A percentile compares a stretch with the other conserved stretches of the same genome.
These are phyloP conservation scores for Pelosia muscerda DNA, from an alignment of 2,888 invertebrate genomes.

Conservation along the genomic window DNA sequence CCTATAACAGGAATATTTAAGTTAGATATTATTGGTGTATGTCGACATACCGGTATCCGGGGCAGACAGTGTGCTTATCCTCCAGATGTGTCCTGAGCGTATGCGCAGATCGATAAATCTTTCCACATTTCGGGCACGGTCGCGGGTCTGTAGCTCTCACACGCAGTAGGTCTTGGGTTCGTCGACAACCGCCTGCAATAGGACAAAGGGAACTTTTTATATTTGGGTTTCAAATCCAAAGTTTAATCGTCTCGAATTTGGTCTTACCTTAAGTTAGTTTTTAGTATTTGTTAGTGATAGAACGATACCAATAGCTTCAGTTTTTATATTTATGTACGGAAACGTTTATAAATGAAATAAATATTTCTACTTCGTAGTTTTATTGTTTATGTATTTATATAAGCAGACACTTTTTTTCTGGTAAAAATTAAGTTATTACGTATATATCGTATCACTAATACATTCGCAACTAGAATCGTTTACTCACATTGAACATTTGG, in stretches of 20 bases:
- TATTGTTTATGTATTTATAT: conserved; percentile 83
- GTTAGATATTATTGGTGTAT: not conserved
- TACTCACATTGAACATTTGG: conserved; percentile 86
- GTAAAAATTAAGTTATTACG: conserved; percentile 87
- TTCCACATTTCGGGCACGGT: conserved; percentile 97
- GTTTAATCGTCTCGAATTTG: conserved; percentile 21
- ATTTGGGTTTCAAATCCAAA: not conserved
- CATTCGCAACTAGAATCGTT: conserved; percentile 85
- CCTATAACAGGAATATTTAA: not conserved
- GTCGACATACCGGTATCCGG: conserved; percentile 89
- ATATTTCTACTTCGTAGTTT: conserved; percentile 84
- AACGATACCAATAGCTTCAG: conserved; percentile 26
- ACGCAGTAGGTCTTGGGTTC: conserved; percentile 94
- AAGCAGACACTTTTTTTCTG: conserved; percentile 84
- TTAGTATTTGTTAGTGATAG: conserved; percentile 40
- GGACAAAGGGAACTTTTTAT: conserved; percentile 25
- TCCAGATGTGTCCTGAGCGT: conserved; percentile 96
- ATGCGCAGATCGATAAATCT: conserved; percentile 96
- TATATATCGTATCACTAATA: conserved; percentile 86
- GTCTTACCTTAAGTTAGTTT: conserved; percentile 50
- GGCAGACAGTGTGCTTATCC: conserved; percentile 97
- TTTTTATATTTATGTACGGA: not conserved
- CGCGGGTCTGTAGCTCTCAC: conserved; percentile 97
- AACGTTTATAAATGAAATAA: conserved; percentile 40
- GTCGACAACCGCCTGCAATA: conserved; percentile 88